Conservation (phyloP, 2,888 invertebrate species). For the Aproaerema taeniolella region DNA sequence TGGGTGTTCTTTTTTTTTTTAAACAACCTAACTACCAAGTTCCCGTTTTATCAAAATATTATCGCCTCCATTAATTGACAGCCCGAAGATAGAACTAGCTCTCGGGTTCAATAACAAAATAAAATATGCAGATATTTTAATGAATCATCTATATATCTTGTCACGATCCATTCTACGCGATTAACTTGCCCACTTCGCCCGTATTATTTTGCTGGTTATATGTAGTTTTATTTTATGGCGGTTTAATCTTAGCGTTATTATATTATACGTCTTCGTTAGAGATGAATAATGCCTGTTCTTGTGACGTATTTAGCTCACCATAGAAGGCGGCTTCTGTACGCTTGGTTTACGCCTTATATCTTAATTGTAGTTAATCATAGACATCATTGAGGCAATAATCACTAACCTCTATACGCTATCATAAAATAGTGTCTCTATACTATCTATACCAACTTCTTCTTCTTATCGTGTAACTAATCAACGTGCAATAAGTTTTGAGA, state of each 20-base stretch:
- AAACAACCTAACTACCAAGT: too few relatives aligned
- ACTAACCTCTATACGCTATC: too few relatives aligned
- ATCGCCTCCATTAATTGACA: constrained; percentile 19
- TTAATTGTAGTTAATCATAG: too few relatives aligned
- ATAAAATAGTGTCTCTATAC: too few relatives aligned
- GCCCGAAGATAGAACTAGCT: constrained; percentile 20
- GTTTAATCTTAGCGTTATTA: constrained; percentile 4
- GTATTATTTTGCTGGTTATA: background rate
- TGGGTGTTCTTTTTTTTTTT: too few relatives aligned
- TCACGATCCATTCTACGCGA: constrained; percentile 20
- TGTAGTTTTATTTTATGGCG: constrained; percentile 1
- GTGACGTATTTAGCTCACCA: background rate
- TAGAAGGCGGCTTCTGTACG: too few relatives aligned
- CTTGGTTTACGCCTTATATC: too few relatives aligned
- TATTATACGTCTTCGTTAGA: constrained; percentile 1
- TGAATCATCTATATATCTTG: constrained; percentile 28
- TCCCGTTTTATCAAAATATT: constrained; percentile 5
- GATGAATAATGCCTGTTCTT: constrained; percentile 8
- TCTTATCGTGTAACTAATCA: too few relatives aligned
- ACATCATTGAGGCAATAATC: too few relatives aligned
- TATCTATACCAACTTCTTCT: too few relatives aligned
- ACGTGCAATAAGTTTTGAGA: too few relatives aligned
- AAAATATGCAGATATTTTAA: constrained; percentile 34
- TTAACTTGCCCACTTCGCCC: constrained; percentile 9
- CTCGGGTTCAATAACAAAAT: constrained; percentile 20